Conservation (phyloP, 2,797 vertebrate genomes). For the Pantherophis vulpinus region DNA sequence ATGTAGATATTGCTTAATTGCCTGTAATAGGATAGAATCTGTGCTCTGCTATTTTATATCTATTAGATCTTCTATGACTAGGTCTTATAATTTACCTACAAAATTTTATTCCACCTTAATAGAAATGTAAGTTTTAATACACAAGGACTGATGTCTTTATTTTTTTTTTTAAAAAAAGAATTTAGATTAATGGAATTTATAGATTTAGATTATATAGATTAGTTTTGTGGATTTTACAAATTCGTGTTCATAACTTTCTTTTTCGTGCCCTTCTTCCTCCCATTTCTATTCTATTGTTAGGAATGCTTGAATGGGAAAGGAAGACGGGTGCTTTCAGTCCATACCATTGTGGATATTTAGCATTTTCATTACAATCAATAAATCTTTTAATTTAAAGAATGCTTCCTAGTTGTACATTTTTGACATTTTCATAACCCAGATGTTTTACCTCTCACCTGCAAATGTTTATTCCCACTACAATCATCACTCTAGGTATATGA, state of each 20-base stretch:
- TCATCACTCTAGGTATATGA: background rate
- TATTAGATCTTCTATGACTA: background rate
- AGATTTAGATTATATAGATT: background rate
- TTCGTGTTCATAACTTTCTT: background rate
- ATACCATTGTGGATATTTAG: background rate
- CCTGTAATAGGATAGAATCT: background rate
- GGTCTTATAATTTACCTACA: background rate
- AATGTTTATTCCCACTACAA: background rate
- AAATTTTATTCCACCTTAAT: background rate
- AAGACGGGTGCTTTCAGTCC: background rate
- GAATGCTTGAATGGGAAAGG: background rate
- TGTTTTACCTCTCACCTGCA: background rate
- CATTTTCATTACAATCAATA: background rate
- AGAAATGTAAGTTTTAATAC: background rate
- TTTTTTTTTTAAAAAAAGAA: background rate
- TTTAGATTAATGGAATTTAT: background rate
- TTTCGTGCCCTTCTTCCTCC: background rate
- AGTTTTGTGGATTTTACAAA: background rate
- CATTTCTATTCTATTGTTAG: background rate
- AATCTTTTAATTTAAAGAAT: background rate
- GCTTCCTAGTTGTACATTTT: background rate
- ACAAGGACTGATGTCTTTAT: background rate
- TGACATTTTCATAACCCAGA: background rate
- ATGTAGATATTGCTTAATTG: background rate
- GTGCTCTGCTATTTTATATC: background rate